These are phyloP conservation scores for Tuta absoluta DNA, from an alignment of 2,888 invertebrate species.

Conservation along the genomic window DNA sequence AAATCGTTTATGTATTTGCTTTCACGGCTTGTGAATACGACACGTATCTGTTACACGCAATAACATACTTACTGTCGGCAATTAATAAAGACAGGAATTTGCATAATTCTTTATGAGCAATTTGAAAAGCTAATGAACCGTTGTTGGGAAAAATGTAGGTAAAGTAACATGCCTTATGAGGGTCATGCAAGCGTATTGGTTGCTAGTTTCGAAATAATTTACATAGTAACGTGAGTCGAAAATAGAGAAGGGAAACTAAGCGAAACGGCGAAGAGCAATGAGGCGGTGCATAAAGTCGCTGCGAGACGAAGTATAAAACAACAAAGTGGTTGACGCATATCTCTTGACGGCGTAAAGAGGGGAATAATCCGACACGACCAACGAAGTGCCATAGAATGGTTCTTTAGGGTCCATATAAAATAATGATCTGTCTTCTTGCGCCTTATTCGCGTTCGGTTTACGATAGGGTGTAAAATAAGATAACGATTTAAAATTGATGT, in stretches of 20 bases:
- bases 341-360: conserved; percentile 68
- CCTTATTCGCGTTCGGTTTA: conserved; percentile 54
- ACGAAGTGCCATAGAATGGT: conserved; percentile 63
- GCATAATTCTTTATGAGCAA: conserved; percentile 21
- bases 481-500: conserved; percentile 35
- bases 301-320: conserved; percentile 77
- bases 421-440: conserved; percentile 65
- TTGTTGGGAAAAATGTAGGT: conserved; percentile 12
- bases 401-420: conserved; percentile 70
- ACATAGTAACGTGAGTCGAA: conserved; percentile 76
- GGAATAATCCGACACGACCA: conserved; percentile 69
- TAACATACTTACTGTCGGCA: not conserved
- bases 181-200: conserved; percentile 47
- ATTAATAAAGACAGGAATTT: conserved; percentile 13
- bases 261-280: conserved; percentile 78
- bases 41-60: conserved; percentile 11
- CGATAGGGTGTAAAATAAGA: conserved; percentile 48
- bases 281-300: conserved; percentile 77
- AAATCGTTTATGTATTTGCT: conserved; percentile 9
- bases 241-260: conserved; percentile 75
- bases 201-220: conserved; percentile 66
- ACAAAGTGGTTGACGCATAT: conserved; percentile 78
- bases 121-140: conserved; percentile 27
- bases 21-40: conserved; percentile 8
- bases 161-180: conserved; percentile 34